phyloP scores from a whole-genome alignment of 2,113 vertebrate species.

The Sorex araneus region DNA sequence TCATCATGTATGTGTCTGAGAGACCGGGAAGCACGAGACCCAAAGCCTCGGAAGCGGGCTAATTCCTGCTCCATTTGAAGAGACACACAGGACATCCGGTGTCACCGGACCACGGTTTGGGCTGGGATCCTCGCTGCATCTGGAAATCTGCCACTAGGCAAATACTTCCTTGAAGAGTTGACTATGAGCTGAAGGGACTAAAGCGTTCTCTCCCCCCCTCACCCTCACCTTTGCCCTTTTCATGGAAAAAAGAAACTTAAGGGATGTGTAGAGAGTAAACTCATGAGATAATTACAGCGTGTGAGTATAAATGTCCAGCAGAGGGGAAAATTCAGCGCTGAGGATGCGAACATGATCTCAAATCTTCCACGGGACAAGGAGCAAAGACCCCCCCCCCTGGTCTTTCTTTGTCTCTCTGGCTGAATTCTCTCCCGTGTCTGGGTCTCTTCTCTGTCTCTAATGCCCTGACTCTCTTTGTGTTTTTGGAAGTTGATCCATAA shows the following conservation, averaged over 20 bases:
- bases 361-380: conserved; percentile 80
- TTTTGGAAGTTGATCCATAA: conserved; percentile 67
- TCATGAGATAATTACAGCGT: conserved; percentile 60
- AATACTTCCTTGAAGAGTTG: conserved; percentile 85
- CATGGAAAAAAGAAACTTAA: conserved; percentile 67
- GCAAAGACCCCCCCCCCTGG: conserved; percentile 38
- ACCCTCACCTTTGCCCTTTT: background rate
- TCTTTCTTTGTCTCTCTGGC: conserved; percentile 3
- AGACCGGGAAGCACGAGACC: conserved; percentile 92
- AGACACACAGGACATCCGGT: conserved; percentile 45
- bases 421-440: conserved; percentile 48
- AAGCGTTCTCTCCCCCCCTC: conserved; percentile 51
- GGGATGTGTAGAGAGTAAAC: conserved; percentile 67
- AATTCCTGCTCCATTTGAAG: conserved; percentile 97
- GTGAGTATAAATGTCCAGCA: conserved; percentile 63
- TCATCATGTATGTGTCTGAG: conserved; percentile 92
- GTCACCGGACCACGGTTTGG: conserved; percentile 66
- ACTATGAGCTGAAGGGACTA: conserved; percentile 71
- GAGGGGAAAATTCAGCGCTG: conserved; percentile 54
- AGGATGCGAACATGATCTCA: conserved; percentile 68
- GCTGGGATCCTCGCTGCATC: conserved; percentile 78
- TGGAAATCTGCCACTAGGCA: conserved; percentile 82
- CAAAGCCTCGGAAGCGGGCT: conserved; percentile 95
- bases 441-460: background rate
- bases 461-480: conserved; percentile 48